Percentiles rank a stretch among this genome's conserved stretches.
phyloP scores from a whole-genome alignment of 2,797 vertebrate species.

The Dromococcyx pavoninus region DNA sequence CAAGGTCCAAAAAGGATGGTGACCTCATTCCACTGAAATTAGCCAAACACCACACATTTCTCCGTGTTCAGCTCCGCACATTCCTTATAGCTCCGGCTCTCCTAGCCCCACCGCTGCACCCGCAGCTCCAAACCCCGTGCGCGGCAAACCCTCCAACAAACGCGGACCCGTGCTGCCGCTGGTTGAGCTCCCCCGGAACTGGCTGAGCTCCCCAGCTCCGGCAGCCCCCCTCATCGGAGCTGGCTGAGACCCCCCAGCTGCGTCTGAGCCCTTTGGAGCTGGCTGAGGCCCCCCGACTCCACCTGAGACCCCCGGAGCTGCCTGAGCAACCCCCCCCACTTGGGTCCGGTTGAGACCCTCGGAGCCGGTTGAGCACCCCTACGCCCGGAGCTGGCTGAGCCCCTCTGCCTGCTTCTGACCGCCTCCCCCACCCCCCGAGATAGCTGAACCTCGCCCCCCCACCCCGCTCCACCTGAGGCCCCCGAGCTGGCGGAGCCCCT shows the following conservation, averaged over 20 bases:
- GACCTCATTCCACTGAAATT: slow-evolving; percentile 63
- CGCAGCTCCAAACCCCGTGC: not conserved
- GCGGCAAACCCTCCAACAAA: not conserved
- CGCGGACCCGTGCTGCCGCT: not conserved
- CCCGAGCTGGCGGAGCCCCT: too few relatives aligned
- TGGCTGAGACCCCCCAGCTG: not conserved
- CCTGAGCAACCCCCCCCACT: too few relatives aligned
- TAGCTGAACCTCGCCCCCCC: too few relatives aligned
- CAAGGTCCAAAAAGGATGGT: slow-evolving; percentile 50
- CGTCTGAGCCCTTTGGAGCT: too few relatives aligned
- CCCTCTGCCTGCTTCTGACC: too few relatives aligned
- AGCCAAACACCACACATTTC: slow-evolving; percentile 60
- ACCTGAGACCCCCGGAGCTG: not conserved
- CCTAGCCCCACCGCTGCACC: not conserved
- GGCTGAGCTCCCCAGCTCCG: not conserved
- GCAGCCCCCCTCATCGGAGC: too few relatives aligned
- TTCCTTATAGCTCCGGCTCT: not conserved
- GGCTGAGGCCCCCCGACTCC: not conserved
- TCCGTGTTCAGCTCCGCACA: slow-evolving; percentile 8
- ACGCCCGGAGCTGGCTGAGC: too few relatives aligned
- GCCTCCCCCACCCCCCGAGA: too few relatives aligned
- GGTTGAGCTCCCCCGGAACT: not conserved
- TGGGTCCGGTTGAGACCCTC: too few relatives aligned
- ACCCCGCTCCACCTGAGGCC: not conserved
- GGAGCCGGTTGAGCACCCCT: too few relatives aligned